phyloP scores from a whole-genome alignment of 1,140 invertebrate species.

The Ooceraea biroi region DNA sequence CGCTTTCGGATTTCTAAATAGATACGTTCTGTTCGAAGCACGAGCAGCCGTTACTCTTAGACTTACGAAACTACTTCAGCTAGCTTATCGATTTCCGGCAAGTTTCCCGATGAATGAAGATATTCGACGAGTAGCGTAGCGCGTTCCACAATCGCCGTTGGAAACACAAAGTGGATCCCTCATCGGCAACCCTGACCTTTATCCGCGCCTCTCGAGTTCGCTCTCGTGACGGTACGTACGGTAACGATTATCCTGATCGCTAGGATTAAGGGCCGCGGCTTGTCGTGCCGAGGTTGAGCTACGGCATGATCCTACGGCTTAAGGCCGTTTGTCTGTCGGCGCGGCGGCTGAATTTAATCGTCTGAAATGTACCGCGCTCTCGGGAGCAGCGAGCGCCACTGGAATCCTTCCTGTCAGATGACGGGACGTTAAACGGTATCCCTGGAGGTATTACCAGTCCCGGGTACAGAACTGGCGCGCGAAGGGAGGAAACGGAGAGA shows the following conservation, averaged over 20 bases:
- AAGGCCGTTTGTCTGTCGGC: slow-evolving; percentile 71
- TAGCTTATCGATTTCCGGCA: not conserved
- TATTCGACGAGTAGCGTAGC: not conserved
- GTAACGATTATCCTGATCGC: slow-evolving; percentile 72
- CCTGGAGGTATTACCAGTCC: slow-evolving; percentile 74
- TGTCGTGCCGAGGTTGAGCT: slow-evolving; percentile 65
- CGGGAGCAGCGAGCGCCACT: slow-evolving; percentile 57
- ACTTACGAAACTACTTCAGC: not conserved
- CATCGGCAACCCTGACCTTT: slow-evolving; percentile 58
- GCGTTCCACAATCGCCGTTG: not conserved
- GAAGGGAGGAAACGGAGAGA: not conserved
- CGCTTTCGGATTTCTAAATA: not conserved
- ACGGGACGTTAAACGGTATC: slow-evolving; percentile 73
- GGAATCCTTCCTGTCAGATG: slow-evolving; percentile 71
- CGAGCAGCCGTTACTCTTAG: not conserved
- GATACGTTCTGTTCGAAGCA: not conserved
- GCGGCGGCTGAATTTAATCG: slow-evolving; percentile 74
- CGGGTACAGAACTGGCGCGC: slow-evolving; percentile 59
- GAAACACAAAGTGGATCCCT: not conserved
- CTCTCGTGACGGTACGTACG: slow-evolving; percentile 44
- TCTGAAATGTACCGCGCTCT: slow-evolving; percentile 64
- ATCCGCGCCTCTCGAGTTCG: slow-evolving; percentile 19
- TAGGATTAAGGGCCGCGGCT: slow-evolving; percentile 71
- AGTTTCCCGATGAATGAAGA: slow-evolving; percentile 4
- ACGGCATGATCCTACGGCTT: slow-evolving; percentile 70